Base-by-base conservation (phyloP, 2,888 invertebrate genomes). In the Exephanes ischioxanthus region DNA sequence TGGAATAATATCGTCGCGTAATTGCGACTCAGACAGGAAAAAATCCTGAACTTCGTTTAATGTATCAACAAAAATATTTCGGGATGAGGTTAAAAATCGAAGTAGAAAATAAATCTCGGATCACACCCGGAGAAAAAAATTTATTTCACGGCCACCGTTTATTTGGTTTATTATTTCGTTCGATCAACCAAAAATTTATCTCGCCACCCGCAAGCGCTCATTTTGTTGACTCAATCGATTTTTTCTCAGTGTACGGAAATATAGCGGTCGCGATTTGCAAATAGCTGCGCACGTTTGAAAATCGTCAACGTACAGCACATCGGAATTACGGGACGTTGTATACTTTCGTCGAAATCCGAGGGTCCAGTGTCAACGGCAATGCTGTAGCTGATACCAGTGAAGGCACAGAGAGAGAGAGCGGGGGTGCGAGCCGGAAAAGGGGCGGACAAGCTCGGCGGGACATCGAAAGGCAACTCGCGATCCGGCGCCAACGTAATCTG, bases 401-500 rank as follows among this genome's bases (percentile, higher is more conserved):
- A 73, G 51, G n/a, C 6, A n/a, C 7, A 58, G 26, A 77, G 26
- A 58, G 22, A 22, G 58, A 45, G 73, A 14, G 9, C 3, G 75
- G 45, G 45, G 45, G 33, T 75, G 68, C 67, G 70, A 11, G 58
- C 33, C 37, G 58, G 72, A 77, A 67, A 19, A 26, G 83, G 53
- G 61, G 68, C 37, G 48, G 58, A 51, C 68, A 72, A 33, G 66
- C 58, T 51, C 37, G 72, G 76, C 78, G 82, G 80, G 80, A 61
- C 75, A 81, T 83, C 79, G 81, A 83, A 81, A 78, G 83, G 81
- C 82, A 84, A 84, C 77, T 80, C 82, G 80, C 77, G 83, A 84
- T 72, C 83, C 73, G 83, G 84, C 85, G 80, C 85, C 83, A 85
- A 87, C 87, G 86, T 88, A 87, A 90, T 90, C 89, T 84, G 87